phyloP scores from a whole-genome alignment of 2,113 vertebrate genomes.

The Microcebus lehilahytsara region DNA sequence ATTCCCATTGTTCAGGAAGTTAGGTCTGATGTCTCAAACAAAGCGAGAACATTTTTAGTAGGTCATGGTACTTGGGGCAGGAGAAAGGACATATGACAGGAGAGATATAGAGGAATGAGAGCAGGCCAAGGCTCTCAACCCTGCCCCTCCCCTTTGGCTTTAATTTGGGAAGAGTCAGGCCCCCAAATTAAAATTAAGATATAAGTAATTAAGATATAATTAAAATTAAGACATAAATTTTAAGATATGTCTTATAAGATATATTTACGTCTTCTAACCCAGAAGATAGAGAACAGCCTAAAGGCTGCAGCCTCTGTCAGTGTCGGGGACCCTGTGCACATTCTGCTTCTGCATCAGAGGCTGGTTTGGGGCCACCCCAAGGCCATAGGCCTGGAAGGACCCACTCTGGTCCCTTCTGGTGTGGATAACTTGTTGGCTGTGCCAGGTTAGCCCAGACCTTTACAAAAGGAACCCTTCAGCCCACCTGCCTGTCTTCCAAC shows the following conservation, averaged over 20 bases:
- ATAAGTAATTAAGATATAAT: neutral
- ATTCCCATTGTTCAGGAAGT: neutral
- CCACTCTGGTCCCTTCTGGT: neutral
- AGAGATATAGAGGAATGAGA: neutral
- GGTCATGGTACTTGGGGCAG: neutral
- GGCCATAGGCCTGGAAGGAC: neutral
- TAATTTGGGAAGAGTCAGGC: neutral
- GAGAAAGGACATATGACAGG: neutral
- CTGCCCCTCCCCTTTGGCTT: neutral
- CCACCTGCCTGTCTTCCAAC: neutral
- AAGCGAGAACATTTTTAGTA: neutral
- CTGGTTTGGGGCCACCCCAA: neutral
- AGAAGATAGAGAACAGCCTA: neutral
- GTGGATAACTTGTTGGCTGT: neutral
- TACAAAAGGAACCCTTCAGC: neutral
- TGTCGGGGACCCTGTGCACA: neutral
- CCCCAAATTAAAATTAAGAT: neutral
- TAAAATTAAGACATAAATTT: neutral
- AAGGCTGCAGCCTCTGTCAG: neutral
- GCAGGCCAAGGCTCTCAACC: neutral
- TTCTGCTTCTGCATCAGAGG: neutral
- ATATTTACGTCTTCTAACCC: neutral
- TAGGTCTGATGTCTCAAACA: neutral
- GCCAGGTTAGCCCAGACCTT: neutral
- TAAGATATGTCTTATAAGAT: too few relatives aligned